phyloP scores from a whole-genome alignment of 2,888 invertebrate species.

The Tetranychus piercei region DNA sequence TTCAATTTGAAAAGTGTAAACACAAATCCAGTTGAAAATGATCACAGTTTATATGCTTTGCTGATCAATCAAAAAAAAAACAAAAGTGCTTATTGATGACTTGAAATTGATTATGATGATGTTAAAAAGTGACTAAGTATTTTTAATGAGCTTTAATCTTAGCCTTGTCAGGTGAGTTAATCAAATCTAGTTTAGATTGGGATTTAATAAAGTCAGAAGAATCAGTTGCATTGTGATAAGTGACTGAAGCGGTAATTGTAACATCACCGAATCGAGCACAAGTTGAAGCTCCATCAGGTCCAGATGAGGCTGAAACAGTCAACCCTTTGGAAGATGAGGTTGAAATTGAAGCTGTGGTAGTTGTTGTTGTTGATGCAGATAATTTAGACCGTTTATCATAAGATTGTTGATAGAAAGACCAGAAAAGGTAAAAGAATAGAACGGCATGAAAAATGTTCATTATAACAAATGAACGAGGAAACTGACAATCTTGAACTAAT shows the following conservation, averaged over 20 bases:
- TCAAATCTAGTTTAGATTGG: not conserved
- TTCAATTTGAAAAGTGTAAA: too few relatives aligned
- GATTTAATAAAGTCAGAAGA: not conserved
- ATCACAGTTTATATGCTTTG: too few relatives aligned
- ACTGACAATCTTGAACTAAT: slow-evolving; percentile 14
- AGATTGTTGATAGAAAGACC: slow-evolving; percentile 17
- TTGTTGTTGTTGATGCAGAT: not conserved
- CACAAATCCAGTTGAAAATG: too few relatives aligned
- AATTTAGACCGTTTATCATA: not conserved
- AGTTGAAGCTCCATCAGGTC: slow-evolving; percentile 10
- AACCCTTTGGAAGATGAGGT: not conserved
- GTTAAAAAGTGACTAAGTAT: too few relatives aligned
- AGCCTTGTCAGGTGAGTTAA: not conserved
- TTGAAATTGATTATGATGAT: too few relatives aligned
- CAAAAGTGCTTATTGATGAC: too few relatives aligned
- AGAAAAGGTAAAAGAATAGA: slow-evolving; percentile 16
- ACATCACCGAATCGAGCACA: slow-evolving; percentile 12
- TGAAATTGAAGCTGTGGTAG: not conserved
- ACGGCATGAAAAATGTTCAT: slow-evolving; percentile 16
- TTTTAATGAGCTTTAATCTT: not conserved
- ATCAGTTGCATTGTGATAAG: slow-evolving; percentile 5
- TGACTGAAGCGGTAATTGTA: slow-evolving; percentile 9
- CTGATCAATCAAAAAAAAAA: too few relatives aligned
- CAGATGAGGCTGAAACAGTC: not conserved
- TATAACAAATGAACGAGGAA: slow-evolving; percentile 12